A percentile compares a stretch with the other conserved stretches of the same genome.
Evolutionary conservation across 2,888 invertebrate genomes (phyloP).

Genomic region (Hemithea aestivaria): DNA sequence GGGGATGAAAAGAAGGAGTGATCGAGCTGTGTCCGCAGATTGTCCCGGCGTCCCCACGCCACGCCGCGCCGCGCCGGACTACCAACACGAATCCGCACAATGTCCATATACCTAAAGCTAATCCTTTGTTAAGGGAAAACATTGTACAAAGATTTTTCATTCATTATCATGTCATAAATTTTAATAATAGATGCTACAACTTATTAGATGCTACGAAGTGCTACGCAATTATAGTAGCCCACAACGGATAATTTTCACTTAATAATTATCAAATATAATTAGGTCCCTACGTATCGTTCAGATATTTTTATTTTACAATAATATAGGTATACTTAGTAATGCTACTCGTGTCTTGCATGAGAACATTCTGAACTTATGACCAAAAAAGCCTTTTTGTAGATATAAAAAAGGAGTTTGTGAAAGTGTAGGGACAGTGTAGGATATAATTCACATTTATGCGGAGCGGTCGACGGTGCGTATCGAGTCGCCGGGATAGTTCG

Average conservation of each 20-base stretch:
- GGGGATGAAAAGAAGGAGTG: conserved; percentile 71
- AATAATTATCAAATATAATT: no score
- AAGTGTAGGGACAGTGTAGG: conserved; percentile 66
- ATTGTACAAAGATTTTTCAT: not conserved
- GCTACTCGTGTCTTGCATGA: no score
- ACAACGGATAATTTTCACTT: no score
- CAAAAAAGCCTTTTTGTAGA: conserved; percentile 65
- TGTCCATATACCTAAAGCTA: conserved; percentile 41
- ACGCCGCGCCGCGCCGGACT: conserved; percentile 28
- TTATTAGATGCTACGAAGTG: no score
- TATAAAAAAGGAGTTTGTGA: conserved; percentile 70
- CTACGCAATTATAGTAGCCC: no score
- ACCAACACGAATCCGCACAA: conserved; percentile 33
- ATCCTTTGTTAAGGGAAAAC: conserved; percentile 47
- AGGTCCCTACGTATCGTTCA: no score
- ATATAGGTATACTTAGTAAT: no score
- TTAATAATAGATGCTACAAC: no score
- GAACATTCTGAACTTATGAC: conserved; percentile 37
- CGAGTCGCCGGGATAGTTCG: conserved; percentile 72
- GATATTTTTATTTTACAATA: no score
- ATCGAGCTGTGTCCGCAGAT: conserved; percentile 59
- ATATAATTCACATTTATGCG: conserved; percentile 76
- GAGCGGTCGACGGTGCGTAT: conserved; percentile 69
- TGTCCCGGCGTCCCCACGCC: conserved; percentile 19
- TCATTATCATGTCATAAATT: no score